These are phyloP conservation scores for Acanthisitta chloris DNA, from an alignment of 2,113 vertebrate genomes.

Conservation along the genomic window DNA sequence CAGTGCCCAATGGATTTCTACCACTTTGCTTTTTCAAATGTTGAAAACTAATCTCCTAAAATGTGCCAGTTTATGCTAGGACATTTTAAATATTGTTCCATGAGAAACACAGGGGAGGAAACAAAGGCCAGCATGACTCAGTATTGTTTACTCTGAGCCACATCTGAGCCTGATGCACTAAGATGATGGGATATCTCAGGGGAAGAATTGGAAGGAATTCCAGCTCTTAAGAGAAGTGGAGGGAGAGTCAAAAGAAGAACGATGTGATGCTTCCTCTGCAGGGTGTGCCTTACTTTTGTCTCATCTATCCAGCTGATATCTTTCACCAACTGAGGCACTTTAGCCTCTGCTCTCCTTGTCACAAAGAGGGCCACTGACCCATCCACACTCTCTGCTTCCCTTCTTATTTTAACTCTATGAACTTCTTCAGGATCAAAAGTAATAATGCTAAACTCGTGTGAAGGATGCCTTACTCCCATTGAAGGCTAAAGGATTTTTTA, in stretches of 20 bases:
- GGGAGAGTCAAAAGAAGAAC: not conserved
- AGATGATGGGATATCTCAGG: not conserved
- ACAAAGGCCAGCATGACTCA: conserved; percentile 22
- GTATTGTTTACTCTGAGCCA: conserved; percentile 22
- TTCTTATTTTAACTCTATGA: not conserved
- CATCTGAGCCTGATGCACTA: not conserved
- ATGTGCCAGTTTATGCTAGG: conserved; percentile 2
- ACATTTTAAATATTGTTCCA: conserved; percentile 5
- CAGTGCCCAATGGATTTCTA: too few relatives aligned
- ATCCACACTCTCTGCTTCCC: not conserved
- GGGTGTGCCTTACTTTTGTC: conserved; percentile 39
- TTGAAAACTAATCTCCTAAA: not conserved
- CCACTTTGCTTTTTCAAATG: not conserved
- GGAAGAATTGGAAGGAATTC: not conserved
- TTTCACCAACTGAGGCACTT: not conserved
- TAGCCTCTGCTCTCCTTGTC: not conserved
- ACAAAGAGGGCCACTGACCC: not conserved
- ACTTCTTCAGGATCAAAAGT: not conserved
- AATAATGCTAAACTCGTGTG: not conserved
- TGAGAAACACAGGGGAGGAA: conserved; percentile 20
- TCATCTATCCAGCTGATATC: not conserved
- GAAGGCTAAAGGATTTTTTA: not conserved
- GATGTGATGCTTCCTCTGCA: conserved; percentile 3
- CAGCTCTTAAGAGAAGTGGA: not conserved
- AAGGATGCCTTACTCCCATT: not conserved